Percentiles rank a stretch among this genome's conserved stretches.
Conservation (phyloP, 2,888 invertebrate genomes). For the Tryphoninae sp. region DNA sequence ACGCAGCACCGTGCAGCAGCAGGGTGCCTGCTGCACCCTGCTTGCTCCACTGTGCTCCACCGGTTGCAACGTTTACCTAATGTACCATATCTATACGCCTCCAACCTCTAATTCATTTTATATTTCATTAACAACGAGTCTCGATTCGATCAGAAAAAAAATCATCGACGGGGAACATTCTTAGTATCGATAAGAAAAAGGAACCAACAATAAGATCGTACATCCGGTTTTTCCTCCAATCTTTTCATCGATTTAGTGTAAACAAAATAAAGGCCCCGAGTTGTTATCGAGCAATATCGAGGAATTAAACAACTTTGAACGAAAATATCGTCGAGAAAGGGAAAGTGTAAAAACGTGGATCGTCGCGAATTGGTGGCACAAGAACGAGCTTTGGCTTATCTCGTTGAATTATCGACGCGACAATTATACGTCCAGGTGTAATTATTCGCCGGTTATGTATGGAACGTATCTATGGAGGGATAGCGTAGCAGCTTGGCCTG, state of each 20-base stretch:
- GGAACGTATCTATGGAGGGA: neutral
- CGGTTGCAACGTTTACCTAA: conserved; percentile 46
- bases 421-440: neutral
- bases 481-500: too few species aligned
- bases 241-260: conserved; percentile 25
- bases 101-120: too few species aligned
- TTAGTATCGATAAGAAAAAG: too few species aligned
- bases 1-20: conserved; percentile 26
- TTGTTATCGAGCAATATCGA: neutral
- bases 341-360: neutral
- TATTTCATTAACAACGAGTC: too few species aligned
- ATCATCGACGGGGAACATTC: too few species aligned
- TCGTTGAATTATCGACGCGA: neutral
- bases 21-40: neutral
- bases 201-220: too few species aligned
- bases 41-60: conserved; percentile 19
- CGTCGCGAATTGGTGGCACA: neutral
- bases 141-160: too few species aligned
- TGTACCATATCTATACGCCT: neutral
- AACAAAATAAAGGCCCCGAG: neutral
- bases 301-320: too few species aligned
- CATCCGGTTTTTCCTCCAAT: too few species aligned
- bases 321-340: too few species aligned
- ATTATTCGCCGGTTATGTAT: neutral
- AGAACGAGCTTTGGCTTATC: neutral